phyloP scores from a whole-genome alignment of 2,888 invertebrate species.

The Zele albiditarsus region DNA sequence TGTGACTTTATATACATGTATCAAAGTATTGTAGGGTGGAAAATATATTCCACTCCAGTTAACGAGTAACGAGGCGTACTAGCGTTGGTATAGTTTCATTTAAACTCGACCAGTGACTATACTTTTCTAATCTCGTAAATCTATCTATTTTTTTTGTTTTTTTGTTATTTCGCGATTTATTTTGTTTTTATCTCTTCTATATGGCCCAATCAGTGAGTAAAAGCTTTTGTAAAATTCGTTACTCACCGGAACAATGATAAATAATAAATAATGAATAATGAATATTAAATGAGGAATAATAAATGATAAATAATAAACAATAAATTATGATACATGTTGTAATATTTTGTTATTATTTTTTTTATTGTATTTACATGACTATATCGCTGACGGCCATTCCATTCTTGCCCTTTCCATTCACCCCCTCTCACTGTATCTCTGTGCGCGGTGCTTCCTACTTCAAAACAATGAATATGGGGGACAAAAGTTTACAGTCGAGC shows the following conservation, averaged over 20 bases:
- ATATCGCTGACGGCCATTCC: background rate
- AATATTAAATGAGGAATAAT: too few species aligned
- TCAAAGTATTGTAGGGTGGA: conserved; percentile 34
- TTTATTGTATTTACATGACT: background rate
- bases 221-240: conserved; percentile 8
- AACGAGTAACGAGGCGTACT: conserved; percentile 51
- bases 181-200: conserved; percentile 2
- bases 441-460: conserved; percentile 46
- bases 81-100: conserved; percentile 48
- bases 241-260: too few species aligned
- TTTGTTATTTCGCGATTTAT: conserved; percentile 1
- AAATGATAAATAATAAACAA: too few species aligned
- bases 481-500: conserved; percentile 61
- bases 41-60: conserved; percentile 51
- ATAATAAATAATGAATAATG: too few species aligned
- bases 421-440: background rate
- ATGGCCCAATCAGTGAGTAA: conserved; percentile 12
- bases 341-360: too few species aligned
- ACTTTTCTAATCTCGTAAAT: conserved; percentile 49
- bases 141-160: conserved; percentile 27
- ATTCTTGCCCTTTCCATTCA: conserved; percentile 8
- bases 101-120: conserved; percentile 43
- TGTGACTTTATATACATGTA: conserved; percentile 17
- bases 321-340: too few species aligned
- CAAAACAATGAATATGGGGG: conserved; percentile 60